A percentile compares a stretch with the other conserved stretches of the same genome.
phyloP scores from a whole-genome alignment of 2,888 invertebrate species.

The Macrostomum cliftonense region DNA sequence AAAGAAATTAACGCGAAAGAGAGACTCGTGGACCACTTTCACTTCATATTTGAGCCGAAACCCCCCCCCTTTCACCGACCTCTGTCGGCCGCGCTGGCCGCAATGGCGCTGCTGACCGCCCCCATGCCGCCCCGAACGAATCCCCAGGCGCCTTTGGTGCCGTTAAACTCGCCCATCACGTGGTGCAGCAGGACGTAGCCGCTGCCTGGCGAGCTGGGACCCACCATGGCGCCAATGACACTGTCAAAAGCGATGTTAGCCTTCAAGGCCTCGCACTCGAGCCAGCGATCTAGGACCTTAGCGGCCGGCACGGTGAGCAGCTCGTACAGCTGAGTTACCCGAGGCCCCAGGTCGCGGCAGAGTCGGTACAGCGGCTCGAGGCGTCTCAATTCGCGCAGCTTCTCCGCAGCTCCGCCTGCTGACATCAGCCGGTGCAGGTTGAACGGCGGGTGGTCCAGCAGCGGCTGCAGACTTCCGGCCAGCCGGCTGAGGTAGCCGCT shows the following conservation, averaged over 20 bases:
- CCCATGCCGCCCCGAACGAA: conserved; percentile 45
- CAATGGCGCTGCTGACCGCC: conserved; percentile 38
- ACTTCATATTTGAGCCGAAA: too few species aligned
- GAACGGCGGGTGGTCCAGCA: conserved; percentile 40
- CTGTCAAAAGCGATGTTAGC: conserved; percentile 45
- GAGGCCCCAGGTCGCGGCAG: too few species aligned
- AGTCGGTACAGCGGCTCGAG: neutral
- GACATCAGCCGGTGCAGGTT: conserved; percentile 16
- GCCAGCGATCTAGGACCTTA: conserved; percentile 40
- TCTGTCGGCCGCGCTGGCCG: conserved; percentile 20
- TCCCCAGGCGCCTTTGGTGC: conserved; percentile 43
- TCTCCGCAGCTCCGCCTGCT: too few species aligned
- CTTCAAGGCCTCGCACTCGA: conserved; percentile 44
- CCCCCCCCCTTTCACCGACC: too few species aligned
- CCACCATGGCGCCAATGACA: conserved; percentile 42
- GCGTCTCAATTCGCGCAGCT: neutral
- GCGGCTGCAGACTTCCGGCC: conserved; percentile 38
- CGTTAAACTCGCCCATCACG: conserved; percentile 44
- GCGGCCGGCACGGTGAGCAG: conserved; percentile 6
- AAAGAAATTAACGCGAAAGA: too few species aligned
- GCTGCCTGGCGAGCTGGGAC: conserved; percentile 41
- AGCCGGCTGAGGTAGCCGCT: conserved; percentile 37
- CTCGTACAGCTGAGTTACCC: too few species aligned
- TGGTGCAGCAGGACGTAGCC: conserved; percentile 45
- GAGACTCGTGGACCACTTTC: too few species aligned